A percentile compares a stretch with the other conserved stretches of the same genome.
phyloP scores from a whole-genome alignment of 2,113 vertebrate genomes.

The Scortum barcoo region DNA sequence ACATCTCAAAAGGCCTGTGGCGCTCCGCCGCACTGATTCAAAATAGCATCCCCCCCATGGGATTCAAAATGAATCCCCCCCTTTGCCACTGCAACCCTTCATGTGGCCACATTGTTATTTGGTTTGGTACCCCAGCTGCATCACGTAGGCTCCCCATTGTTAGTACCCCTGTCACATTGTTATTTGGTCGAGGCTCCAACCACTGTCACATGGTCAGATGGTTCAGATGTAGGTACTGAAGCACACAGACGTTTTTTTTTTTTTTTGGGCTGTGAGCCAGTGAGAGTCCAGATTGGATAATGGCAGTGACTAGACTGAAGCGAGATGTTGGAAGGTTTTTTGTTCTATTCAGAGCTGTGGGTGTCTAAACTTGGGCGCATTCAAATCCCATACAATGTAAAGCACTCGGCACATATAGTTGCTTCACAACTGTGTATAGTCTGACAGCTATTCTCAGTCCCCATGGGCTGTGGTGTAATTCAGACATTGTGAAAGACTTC shows the following conservation, averaged over 20 bases:
- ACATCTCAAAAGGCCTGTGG: constrained; percentile 38
- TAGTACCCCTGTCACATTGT: too few species aligned
- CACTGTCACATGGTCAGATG: constrained; percentile 31
- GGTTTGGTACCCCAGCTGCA: constrained; percentile 47
- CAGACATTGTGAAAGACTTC: constrained; percentile 25
- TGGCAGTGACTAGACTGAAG: constrained; percentile 11
- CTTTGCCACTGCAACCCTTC: constrained; percentile 31
- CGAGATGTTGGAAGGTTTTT: constrained; percentile 3
- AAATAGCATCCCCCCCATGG: too few species aligned
- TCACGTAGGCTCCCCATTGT: too few species aligned
- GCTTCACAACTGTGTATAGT: constrained; percentile 29
- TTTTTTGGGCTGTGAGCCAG: neutral
- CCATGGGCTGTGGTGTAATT: constrained; percentile 39
- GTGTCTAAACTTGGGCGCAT: constrained; percentile 33
- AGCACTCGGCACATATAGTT: constrained; percentile 22
- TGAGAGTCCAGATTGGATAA: constrained; percentile 15
- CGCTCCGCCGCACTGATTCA: constrained; percentile 12
- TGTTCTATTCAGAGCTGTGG: constrained; percentile 43
- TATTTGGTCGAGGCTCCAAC: constrained; percentile 17
- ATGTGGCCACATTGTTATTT: constrained; percentile 60
- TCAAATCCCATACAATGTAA: constrained; percentile 31
- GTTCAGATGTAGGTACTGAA: constrained; percentile 40
- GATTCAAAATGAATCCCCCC: constrained; percentile 6
- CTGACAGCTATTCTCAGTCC: constrained; percentile 28
- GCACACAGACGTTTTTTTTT: too few species aligned